These are phyloP conservation scores for Reticulitermes speratus DNA, from an alignment of 1,140 invertebrate genomes.

Conservation along the genomic window DNA sequence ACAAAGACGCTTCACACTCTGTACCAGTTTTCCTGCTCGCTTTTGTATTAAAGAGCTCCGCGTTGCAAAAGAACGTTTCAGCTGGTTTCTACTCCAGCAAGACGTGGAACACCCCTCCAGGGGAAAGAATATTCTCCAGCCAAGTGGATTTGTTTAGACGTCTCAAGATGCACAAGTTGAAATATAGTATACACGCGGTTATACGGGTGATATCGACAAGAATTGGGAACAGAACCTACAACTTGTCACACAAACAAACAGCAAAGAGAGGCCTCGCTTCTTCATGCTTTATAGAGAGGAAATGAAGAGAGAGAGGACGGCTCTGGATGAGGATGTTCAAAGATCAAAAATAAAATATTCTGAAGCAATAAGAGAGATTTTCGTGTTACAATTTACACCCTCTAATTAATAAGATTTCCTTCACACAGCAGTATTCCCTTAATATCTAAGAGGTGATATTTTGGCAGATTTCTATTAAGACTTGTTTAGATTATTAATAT, in stretches of 20 bases:
- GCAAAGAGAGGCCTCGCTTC: not conserved
- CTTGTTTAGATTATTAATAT: not conserved
- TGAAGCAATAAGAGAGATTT: not conserved
- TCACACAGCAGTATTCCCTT: not conserved
- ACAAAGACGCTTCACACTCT: not conserved
- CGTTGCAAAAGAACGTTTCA: too few species aligned
- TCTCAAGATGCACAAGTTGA: conserved; percentile 1
- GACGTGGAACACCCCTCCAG: not conserved
- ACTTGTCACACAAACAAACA: not conserved
- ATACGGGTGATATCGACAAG: not conserved
- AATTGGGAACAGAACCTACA: not conserved
- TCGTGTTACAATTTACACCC: too few species aligned
- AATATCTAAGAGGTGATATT: not conserved
- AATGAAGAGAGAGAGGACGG: not conserved
- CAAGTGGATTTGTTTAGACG: conserved; percentile 14
- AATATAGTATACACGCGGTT: conserved; percentile 2
- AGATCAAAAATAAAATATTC: not conserved
- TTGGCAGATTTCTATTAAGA: not conserved
- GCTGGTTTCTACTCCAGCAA: too few species aligned
- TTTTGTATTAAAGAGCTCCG: too few species aligned
- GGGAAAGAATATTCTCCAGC: conserved; percentile 9
- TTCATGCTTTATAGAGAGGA: not conserved
- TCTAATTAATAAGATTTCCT: not conserved
- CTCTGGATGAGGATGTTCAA: not conserved
- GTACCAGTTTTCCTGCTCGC: not conserved